phyloP scores from a whole-genome alignment of 2,113 vertebrate species.

The Natator depressus region DNA sequence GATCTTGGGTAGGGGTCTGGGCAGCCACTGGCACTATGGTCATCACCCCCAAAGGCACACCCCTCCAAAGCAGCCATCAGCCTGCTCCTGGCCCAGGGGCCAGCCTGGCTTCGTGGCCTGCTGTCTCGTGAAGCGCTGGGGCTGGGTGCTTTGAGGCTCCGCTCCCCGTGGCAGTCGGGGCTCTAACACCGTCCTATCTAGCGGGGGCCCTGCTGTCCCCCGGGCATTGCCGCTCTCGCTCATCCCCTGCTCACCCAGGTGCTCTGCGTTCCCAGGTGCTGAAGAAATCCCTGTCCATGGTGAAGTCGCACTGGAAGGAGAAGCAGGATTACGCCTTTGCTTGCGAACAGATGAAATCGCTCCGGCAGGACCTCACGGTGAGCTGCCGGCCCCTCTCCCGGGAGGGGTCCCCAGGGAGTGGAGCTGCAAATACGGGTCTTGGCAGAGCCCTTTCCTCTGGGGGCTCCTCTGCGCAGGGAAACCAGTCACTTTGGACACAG shows the following conservation, averaged over 20 bases:
- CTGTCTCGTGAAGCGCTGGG: neutral
- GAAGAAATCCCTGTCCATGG: conserved; percentile 85
- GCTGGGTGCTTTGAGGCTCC: neutral
- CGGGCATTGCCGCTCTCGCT: rapidly evolving
- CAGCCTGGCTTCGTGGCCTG: neutral
- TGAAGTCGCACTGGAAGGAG: conserved; percentile 90
- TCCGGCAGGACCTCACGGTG: conserved; percentile 93
- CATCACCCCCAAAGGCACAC: neutral
- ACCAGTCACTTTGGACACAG: rapidly evolving
- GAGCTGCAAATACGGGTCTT: too few relatives aligned
- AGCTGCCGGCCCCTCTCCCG: neutral
- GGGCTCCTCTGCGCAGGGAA: rapidly evolving
- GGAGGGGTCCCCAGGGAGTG: neutral
- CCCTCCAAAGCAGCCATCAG: neutral
- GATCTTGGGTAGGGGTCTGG: neutral
- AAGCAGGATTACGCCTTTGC: conserved; percentile 91
- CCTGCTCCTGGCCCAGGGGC: neutral
- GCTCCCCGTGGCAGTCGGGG: neutral
- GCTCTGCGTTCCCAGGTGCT: conserved; percentile 79
- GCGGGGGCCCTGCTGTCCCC: neutral
- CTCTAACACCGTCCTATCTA: neutral
- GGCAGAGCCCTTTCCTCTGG: neutral
- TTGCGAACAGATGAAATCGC: conserved; percentile 95
- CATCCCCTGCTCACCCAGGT: neutral
- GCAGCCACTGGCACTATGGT: neutral